These are phyloP conservation scores for Leptobrachium ailaonicum DNA, from an alignment of 2,113 vertebrate species.

Conservation along the genomic window DNA sequence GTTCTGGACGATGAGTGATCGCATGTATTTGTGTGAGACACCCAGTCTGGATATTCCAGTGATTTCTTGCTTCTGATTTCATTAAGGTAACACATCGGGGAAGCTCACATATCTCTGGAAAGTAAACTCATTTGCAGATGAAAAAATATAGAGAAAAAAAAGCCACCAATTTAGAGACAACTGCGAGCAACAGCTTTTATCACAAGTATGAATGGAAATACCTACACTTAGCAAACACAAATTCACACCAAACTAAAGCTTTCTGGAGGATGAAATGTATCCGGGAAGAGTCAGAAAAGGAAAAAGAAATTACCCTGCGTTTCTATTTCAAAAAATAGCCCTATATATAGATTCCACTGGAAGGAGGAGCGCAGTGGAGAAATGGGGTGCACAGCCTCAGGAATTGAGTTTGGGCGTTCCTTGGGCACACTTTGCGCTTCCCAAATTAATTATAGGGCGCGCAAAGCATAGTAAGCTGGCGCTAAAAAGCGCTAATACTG, in stretches of 20 bases:
- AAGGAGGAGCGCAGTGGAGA: too few species aligned
- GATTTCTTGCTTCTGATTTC: neutral
- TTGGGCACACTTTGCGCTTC: too few species aligned
- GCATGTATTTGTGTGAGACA: too few species aligned
- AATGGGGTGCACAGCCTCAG: too few species aligned
- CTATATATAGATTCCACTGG: too few species aligned
- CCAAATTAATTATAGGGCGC: too few species aligned
- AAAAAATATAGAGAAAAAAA: neutral
- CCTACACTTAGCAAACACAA: slow-evolving; percentile 33
- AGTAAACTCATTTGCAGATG: slow-evolving; percentile 31
- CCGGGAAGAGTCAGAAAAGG: neutral
- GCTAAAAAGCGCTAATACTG: too few species aligned
- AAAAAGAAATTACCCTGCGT: neutral
- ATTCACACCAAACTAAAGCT: neutral
- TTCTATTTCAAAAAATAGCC: too few species aligned
- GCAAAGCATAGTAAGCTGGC: too few species aligned
- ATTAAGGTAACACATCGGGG: slow-evolving; percentile 14
- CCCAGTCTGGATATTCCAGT: too few species aligned
- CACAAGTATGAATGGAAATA: slow-evolving; percentile 34
- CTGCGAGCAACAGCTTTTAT: slow-evolving; percentile 44
- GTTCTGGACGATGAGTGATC: too few species aligned
- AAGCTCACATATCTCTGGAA: neutral
- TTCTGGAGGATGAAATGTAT: slow-evolving; percentile 1
- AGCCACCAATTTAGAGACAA: slow-evolving; percentile 41
- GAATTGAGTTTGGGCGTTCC: too few species aligned